Evolutionary conservation across 1,140 invertebrate species (phyloP), one percentile per base, ranked within the genome.

Genomic region (Orchesella cincta): DNA sequence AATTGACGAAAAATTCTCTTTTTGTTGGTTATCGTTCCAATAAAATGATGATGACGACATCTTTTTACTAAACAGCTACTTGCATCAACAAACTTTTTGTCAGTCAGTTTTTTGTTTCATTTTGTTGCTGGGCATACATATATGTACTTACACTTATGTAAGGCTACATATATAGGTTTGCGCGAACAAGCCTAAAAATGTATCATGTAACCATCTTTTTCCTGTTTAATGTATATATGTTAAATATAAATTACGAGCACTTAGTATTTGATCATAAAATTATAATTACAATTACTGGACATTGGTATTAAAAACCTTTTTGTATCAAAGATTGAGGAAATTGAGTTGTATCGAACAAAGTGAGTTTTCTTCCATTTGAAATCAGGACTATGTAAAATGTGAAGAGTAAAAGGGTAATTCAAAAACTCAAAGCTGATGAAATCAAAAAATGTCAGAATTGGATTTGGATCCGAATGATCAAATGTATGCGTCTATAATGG

Each of bases 101-200:
- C 52, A 57, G 52, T 57, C 52, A 57, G 52, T 57, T n/a, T 57
- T 57, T 57, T 57, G 52, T 57, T 57, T 57, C 52, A 18, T 57
- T 57, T 57, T 57, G 52, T 57, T 57, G 8, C 52, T 57, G 52
- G 52, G 52, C 52, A 57, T 14, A n/a, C 23, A 57, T n/a, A 14
- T 57, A 57, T 26, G 23, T 23, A 57, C 52, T 57, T 57, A 57
- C 23, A 26, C 12, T 57, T 57, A 46, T 46, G n/a, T n/a, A 46
- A 46, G 20, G 20, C 39, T 46, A 12, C 39, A 12, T 46, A 46
- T 8, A 46, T n/a, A 46, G 8, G 39, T 46, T 46, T 46, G 39
- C 39, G 39, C 39, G 39, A 46, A 46, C 39, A 46, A 8, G 20
- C 39, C 39, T 8, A n/a, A n/a, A n/a, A n/a, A n/a, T n/a, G n/a